Percentiles rank a stretch among this genome's conserved stretches.
phyloP scores from a whole-genome alignment of 2,888 invertebrate species.

The Crossocerus cetratus region DNA sequence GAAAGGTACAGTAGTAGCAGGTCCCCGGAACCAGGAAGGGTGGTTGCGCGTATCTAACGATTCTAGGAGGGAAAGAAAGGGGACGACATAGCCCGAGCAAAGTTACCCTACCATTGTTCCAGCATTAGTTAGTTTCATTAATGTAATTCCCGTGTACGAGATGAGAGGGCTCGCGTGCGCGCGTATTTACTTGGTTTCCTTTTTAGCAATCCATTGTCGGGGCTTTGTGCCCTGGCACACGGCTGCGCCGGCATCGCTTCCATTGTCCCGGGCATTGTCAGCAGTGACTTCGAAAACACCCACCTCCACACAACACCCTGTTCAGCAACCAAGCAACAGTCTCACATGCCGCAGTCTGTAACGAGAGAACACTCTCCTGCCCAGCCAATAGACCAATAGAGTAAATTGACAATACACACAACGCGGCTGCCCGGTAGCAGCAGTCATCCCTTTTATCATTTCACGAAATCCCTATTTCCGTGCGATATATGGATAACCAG shows the following conservation, averaged over 20 bases:
- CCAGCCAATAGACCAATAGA: constrained; percentile 13
- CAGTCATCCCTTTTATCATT: constrained; percentile 60
- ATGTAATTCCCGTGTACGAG: constrained; percentile 67
- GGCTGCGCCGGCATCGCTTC: constrained; percentile 45
- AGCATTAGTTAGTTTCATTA: constrained; percentile 69
- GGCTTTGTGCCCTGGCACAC: constrained; percentile 59
- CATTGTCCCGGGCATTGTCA: constrained; percentile 67
- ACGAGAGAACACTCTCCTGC: constrained; percentile 29
- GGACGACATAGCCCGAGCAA: constrained; percentile 28
- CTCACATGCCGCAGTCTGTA: constrained; percentile 46
- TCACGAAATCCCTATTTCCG: constrained; percentile 29
- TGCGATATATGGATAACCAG: constrained; percentile 12
- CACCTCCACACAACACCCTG: constrained; percentile 17
- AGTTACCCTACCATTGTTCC: constrained; percentile 61
- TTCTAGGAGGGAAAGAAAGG: constrained; percentile 21
- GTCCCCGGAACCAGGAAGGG: not conserved
- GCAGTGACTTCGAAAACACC: constrained; percentile 57
- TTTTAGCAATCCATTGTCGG: constrained; percentile 70
- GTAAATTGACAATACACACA: constrained; percentile 41
- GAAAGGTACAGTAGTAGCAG: not conserved
- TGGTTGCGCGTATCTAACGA: constrained; percentile 23
- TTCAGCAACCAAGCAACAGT: constrained; percentile 16
- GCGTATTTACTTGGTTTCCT: constrained; percentile 71
- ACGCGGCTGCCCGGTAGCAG: constrained; percentile 32
- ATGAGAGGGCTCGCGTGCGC: constrained; percentile 49